A percentile compares a stretch with the other conserved stretches of the same genome.
Evolutionary conservation across 35 echinoderm and acorn worm genomes (phyloP).

Genomic region (Acanthaster planci): DNA sequence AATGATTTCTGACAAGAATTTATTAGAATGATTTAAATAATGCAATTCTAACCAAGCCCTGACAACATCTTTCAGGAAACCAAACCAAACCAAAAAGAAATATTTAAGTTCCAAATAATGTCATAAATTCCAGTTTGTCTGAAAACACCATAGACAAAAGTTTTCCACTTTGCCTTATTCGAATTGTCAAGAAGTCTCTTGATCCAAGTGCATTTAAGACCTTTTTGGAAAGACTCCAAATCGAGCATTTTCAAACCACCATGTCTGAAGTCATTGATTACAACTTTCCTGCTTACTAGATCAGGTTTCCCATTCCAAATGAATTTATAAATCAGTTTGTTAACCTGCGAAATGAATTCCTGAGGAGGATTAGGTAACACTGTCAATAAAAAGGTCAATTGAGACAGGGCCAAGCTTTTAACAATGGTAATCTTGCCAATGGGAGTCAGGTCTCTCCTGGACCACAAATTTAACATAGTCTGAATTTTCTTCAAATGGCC

Average conservation of each 20-base stretch:
- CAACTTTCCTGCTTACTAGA: neutral
- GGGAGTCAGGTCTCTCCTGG: conserved; percentile 31
- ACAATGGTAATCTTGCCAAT: conserved; percentile 45
- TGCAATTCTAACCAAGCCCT: conserved; percentile 15
- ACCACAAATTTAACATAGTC: conserved; percentile 46
- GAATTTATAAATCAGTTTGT: conserved; percentile 22
- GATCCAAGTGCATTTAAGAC: conserved; percentile 20
- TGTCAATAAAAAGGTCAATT: conserved; percentile 29
- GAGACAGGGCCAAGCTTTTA: conserved; percentile 26
- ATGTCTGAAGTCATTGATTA: neutral
- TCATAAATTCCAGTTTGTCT: conserved; percentile 22
- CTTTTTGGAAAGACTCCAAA: neutral
- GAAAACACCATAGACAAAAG: neutral
- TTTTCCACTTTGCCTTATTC: conserved; percentile 24
- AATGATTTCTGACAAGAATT: conserved; percentile 1
- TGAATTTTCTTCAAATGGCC: conserved; percentile 35
- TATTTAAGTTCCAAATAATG: conserved; percentile 36
- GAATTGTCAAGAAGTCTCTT: conserved; percentile 19
- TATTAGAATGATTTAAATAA: neutral
- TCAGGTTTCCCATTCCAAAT: conserved; percentile 25
- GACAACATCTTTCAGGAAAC: conserved; percentile 9
- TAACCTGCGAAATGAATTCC: conserved; percentile 5
- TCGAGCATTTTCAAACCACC: conserved; percentile 24
- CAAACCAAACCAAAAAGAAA: neutral
- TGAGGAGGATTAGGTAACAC: conserved; percentile 41